phyloP scores from a whole-genome alignment of 2,113 vertebrate genomes.

The Odocoileus hemionus region DNA sequence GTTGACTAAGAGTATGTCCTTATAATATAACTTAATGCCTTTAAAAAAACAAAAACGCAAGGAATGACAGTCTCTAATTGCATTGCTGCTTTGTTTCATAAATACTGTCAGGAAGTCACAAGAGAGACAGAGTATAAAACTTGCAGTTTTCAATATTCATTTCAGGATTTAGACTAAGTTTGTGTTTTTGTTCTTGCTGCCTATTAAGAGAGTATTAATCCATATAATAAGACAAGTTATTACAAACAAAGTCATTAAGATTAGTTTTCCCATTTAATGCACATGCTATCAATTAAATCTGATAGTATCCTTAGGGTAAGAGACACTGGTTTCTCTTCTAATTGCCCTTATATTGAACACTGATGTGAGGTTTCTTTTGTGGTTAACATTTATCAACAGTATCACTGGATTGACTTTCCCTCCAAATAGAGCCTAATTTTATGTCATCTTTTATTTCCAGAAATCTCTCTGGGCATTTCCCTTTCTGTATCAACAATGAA shows the following conservation, averaged over 20 bases:
- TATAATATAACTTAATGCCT: neutral
- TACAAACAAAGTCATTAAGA: neutral
- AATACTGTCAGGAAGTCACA: neutral
- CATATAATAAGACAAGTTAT: neutral
- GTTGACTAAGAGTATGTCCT: neutral
- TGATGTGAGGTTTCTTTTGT: neutral
- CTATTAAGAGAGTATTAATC: neutral
- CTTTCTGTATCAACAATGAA: neutral
- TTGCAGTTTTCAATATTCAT: neutral
- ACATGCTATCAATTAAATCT: neutral
- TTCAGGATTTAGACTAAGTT: neutral
- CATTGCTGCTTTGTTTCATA: neutral
- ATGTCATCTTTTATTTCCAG: neutral
- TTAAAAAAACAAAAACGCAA: neutral
- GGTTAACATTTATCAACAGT: neutral
- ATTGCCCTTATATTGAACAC: conserved; percentile 11
- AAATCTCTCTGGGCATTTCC: neutral
- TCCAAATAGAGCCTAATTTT: neutral
- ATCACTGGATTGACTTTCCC: neutral
- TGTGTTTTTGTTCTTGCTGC: neutral
- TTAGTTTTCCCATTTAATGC: neutral
- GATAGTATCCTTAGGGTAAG: neutral
- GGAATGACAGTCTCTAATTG: neutral
- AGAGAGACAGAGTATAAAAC: neutral
- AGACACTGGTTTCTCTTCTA: neutral